A percentile compares a stretch with the other conserved stretches of the same genome.
Conservation (phyloP, 2,113 vertebrate species). For the Rhinogobius similis region DNA sequence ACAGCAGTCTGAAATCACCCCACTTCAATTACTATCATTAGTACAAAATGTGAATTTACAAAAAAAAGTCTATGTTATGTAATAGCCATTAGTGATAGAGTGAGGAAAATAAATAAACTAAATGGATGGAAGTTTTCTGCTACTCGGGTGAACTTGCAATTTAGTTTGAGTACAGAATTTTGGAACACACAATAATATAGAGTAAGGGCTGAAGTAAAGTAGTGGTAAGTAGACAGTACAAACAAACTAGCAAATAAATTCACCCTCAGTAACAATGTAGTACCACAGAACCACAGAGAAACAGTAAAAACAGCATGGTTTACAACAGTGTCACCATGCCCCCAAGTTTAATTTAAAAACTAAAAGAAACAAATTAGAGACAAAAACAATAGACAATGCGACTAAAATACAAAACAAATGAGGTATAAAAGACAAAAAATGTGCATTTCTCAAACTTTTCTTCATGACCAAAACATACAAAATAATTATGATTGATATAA, state of each 20-base stretch:
- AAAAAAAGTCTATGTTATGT: constrained; percentile 53
- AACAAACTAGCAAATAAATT: constrained; percentile 34
- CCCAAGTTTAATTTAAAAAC: constrained; percentile 34
- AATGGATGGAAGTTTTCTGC: constrained; percentile 33
- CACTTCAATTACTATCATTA: constrained; percentile 63
- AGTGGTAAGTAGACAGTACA: constrained; percentile 52
- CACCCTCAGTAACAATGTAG: constrained; percentile 15
- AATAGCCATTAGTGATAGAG: constrained; percentile 46
- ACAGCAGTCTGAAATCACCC: constrained; percentile 58
- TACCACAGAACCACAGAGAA: constrained; percentile 7
- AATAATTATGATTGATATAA: constrained; percentile 17
- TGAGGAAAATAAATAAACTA: constrained; percentile 43
- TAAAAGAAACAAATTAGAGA: constrained; percentile 3
- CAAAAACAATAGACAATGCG: background rate
- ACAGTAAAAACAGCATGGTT: constrained; percentile 14
- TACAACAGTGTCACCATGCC: constrained; percentile 10
- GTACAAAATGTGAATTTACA: constrained; percentile 75
- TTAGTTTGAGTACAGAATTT: constrained; percentile 29
- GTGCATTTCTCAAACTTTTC: constrained; percentile 16
- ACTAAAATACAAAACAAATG: constrained; percentile 9
- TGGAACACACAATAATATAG: constrained; percentile 31
- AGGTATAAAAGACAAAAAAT: constrained; percentile 42
- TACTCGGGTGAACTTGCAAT: constrained; percentile 40
- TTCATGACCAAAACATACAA: constrained; percentile 39
- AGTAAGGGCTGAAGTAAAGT: constrained; percentile 39